Evolutionary conservation across 2,113 vertebrate genomes (phyloP).

Genomic region (Catharus minimus): DNA sequence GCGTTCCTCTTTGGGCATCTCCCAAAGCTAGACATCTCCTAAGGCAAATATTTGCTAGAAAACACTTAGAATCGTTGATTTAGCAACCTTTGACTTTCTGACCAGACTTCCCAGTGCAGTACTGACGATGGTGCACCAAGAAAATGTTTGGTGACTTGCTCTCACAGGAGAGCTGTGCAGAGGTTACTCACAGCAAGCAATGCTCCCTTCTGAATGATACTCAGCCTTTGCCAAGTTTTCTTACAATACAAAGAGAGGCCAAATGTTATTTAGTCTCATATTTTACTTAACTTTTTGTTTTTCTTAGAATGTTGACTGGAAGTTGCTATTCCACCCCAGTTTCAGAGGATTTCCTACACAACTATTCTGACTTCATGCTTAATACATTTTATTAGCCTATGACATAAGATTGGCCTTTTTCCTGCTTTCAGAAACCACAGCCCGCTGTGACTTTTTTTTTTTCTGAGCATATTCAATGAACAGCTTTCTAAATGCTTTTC

Average conservation of each 20-base stretch:
- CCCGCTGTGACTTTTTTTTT: not conserved
- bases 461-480: not conserved
- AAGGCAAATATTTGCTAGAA: not conserved
- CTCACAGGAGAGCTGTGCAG: not conserved
- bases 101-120: not conserved
- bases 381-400: slow-evolving; percentile 38
- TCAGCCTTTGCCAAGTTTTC: not conserved
- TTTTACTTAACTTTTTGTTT: not conserved
- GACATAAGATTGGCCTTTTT: slow-evolving; percentile 28
- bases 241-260: not conserved
- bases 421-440: slow-evolving; percentile 33
- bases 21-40: not conserved
- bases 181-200: not conserved
- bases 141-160: not conserved
- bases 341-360: slow-evolving; percentile 33
- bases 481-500: not conserved
- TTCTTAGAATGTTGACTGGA: not conserved
- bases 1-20: not conserved
- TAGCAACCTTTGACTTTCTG: slow-evolving; percentile 16
- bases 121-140: not conserved
- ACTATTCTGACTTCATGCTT: slow-evolving; percentile 27
- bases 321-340: not conserved
- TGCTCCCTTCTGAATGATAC: not conserved
- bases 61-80: not conserved
- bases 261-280: not conserved